Base-by-base conservation (phyloP, 2,113 vertebrate species). In the Etheostoma spectabile region DNA sequence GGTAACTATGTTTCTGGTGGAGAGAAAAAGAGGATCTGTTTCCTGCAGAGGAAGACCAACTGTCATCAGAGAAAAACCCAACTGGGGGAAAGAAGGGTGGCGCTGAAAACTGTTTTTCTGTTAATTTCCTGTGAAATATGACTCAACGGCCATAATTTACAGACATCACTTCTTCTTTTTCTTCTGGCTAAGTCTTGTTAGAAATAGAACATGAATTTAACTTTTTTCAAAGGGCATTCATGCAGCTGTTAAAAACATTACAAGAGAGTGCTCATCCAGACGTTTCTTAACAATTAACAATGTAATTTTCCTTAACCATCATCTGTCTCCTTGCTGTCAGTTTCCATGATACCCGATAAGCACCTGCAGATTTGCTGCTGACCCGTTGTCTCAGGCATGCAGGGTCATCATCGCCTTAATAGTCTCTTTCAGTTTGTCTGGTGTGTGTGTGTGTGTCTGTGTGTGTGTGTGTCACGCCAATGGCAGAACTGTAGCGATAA, bases 1-100 rank as follows among this genome's bases (percentile, higher is more conserved):
- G 73, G 61, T 71, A 66, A 48, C 49, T 75, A 13, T 69, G 51
- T 53, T n/a, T 59, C 5, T 70, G 12, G 48, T 33, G 18, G 27
- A 59, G 51, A 67, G 18, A 81, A 61, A 64, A 51, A 51, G 59
- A 57, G 42, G 69, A 67, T 82, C 48, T 77, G 85, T 84, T 91
- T 94, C 92, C 92, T 82, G 83, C 46, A 68, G 77, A 91, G 86
- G 90, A 91, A 87, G 60, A 83, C 48, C 27, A 48, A 52, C 66
- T 66, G 85, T 91, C 82, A 56, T 73, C 60, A 77, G 65, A 73
- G 78, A 83, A 80, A 90, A 72, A 75, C 78, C 73, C 84, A 76
- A 22, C 49, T 61, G 62, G 65, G 61, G 7, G 57, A 80, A 61
- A 64, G 77, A 68, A 72, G 67, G 73, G 79, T 48, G 66, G 52